Percentiles rank a stretch among this genome's conserved stretches.
Conservation (phyloP, 2,888 invertebrate genomes). For the Pegoplata infirma region DNA sequence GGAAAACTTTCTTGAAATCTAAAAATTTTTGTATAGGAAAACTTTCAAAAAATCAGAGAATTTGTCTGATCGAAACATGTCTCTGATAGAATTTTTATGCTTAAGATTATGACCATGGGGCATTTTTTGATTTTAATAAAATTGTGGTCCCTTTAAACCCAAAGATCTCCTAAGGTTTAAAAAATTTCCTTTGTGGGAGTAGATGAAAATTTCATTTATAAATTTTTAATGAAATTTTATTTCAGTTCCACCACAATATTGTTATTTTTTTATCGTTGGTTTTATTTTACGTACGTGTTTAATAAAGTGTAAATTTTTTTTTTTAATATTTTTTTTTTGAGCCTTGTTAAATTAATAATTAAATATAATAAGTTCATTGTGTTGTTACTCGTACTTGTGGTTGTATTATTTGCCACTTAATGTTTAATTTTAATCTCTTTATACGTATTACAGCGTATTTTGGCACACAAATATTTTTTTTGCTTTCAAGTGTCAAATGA, state of each 20-base stretch:
- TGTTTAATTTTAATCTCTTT: neutral
- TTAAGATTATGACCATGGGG: too few species aligned
- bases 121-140: too few species aligned
- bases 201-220: neutral
- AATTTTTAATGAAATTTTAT: neutral
- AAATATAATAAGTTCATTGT: neutral
- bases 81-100: too few species aligned
- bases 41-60: too few species aligned
- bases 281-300: neutral
- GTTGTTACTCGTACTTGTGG: neutral
- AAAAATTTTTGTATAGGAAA: too few species aligned
- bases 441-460: neutral
- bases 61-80: too few species aligned
- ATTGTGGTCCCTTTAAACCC: neutral
- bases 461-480: neutral
- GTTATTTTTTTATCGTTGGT: neutral
- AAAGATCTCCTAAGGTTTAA: neutral
- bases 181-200: neutral
- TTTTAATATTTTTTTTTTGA: neutral
- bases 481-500: constrained; percentile 28
- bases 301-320: neutral
- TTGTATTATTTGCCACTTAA: neutral
- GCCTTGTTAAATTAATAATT: neutral
- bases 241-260: neutral
- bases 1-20: too few species aligned